Base-by-base conservation (phyloP, 2,888 invertebrate species). In the Fragum fragum region DNA sequence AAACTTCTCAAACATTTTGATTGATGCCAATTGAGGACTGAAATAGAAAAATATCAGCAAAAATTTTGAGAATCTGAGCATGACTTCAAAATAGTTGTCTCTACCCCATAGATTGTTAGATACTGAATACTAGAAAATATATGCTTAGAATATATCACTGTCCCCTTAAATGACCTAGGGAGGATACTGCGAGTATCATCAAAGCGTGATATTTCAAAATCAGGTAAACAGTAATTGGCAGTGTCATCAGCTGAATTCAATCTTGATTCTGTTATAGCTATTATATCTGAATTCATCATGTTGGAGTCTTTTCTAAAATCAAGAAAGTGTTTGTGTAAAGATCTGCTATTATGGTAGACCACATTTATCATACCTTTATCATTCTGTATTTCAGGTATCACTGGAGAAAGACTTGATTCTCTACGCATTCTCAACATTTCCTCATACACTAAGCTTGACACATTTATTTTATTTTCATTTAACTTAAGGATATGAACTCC, bases 261-360 rank as follows among this genome's bases (percentile, higher is more conserved):
- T 57, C 73, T 68, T 36, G 85, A 73, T 66, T 86, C 86, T 29
- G 68, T 78, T n/a, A 83, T 70, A 71, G 28, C 73, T 23, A 80
- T 14, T 21, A 86, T 68, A 53, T 86, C 78, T 57, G 71, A 52
- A 52, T 32, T 32, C n/a, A 66, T 29, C 16, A 81, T 28, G 28
- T 61, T 69, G 1, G 55, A 18, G 26, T 81, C 78, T 32, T 53
- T 21, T 53, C 61, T 76, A 6, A 85, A 23, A 55, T 76, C 77
- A 36, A 42, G 26, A 18, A 76, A 52, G 52, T 85, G 80, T 28
- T 79, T 80, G n/a, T 75, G 47, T 18, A 85, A 36, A n/a, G n/a
- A n/a, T n/a, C n/a, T n/a, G n/a, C 76, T 68, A 55, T 85, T 83
- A 28, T 83, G 80, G 53, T 78, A 86, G 55, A 61, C 66, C 16